Evolutionary conservation across 2,888 invertebrate genomes (phyloP), one percentile per base, ranked within the genome.

Genomic region (Polymixis flavicincta): DNA sequence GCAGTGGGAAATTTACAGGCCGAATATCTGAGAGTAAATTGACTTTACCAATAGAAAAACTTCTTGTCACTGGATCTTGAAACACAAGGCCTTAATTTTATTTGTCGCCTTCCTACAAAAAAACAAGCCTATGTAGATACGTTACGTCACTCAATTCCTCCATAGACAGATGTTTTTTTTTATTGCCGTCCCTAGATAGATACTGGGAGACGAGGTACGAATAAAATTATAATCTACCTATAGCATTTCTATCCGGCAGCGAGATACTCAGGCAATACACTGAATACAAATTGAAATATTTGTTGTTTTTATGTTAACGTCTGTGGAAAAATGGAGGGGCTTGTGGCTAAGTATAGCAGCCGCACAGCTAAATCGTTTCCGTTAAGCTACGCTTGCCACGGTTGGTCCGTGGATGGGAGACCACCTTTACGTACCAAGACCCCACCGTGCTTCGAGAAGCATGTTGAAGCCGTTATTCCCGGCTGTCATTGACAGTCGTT

Each of bases 211-310:
- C 82, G 66, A 19, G 54, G 71, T 72, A 71, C 48, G 71, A 82
- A 81, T 78, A 81, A 84, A 74, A 80, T 86, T 81, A 84, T 76
- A 54, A 76, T 75, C 68, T 67, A 60, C 70, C 48, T 61, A 72
- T 52, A 84, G 73, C 69, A 74, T 80, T 76, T 81, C 80, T 79
- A 84, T 80, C 83, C 79, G 82, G 74, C 74, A 75, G 71, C 61
- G 32, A 75, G 65, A 45, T 63, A 70, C 71, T 60, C 60, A 45
- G 45, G 79, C 80, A 74, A 76, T 59, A 67, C 71, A 50, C 48
- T 75, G 87, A 88, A 88, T 87, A 87, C 87, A 85, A 87, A 87
- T 87, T 74, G 81, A 78, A 75, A 80, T 71, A 78, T 85, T 81
- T 84, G 77, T 75, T 25, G 73, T 76, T 78, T 76, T 77, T 86